Evolutionary conservation across 2,113 vertebrate genomes (phyloP).

Genomic region (Saimiri boliviensis): DNA sequence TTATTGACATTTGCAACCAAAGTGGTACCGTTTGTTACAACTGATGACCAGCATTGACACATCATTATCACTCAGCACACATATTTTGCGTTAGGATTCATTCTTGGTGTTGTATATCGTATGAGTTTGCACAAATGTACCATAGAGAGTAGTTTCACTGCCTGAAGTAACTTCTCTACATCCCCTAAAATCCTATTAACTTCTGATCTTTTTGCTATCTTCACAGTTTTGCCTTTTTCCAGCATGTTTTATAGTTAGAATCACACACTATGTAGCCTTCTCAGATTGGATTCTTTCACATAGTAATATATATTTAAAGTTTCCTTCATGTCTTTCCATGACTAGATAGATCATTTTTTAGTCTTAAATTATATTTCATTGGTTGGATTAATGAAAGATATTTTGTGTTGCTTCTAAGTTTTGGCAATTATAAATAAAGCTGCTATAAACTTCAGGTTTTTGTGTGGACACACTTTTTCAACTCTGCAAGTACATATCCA

Average conservation of each 20-base stretch:
- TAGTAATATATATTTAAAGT: background rate
- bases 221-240: background rate
- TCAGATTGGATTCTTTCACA: background rate
- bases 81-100: background rate
- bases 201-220: background rate
- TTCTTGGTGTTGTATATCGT: background rate
- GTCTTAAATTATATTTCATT: background rate
- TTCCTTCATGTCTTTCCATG: background rate
- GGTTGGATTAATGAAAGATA: background rate
- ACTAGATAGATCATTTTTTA: background rate
- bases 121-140: background rate
- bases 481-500: background rate
- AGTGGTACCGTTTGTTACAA: background rate
- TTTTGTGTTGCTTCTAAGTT: background rate
- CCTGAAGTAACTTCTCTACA: background rate
- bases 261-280: background rate
- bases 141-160: background rate
- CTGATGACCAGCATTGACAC: background rate
- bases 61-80: background rate
- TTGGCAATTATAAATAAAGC: background rate
- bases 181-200: background rate
- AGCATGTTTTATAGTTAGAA: background rate
- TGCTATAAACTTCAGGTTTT: background rate
- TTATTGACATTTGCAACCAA: too few relatives aligned
- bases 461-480: background rate